Evolutionary conservation across 2,888 invertebrate species (phyloP).

Genomic region (Amphipoea lucens): DNA sequence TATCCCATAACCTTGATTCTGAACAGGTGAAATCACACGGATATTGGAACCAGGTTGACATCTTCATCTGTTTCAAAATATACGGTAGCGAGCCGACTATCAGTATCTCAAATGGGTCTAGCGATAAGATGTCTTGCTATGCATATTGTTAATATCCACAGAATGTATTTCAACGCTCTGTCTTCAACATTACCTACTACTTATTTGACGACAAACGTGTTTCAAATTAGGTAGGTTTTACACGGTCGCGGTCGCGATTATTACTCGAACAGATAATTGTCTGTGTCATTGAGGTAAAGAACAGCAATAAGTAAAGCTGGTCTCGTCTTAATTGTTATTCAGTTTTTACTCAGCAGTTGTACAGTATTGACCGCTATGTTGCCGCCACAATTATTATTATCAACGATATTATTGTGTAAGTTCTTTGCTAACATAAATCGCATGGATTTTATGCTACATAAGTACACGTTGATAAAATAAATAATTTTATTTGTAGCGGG

Average conservation of each 20-base stretch:
- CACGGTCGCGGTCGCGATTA: conserved; percentile 35
- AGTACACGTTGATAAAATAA: conserved; percentile 4
- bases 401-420: conserved; percentile 61
- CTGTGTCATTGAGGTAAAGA: conserved; percentile 58
- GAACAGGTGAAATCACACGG: not conserved
- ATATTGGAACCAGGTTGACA: conserved; percentile 28
- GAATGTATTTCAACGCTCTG: conserved; percentile 13
- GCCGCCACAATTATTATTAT: conserved; percentile 51
- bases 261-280: conserved; percentile 53
- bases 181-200: not conserved
- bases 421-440: conserved; percentile 6
- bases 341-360: conserved; percentile 58
- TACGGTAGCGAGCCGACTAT: conserved; percentile 8
- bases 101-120: conserved; percentile 25
- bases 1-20: conserved; percentile 7
- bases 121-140: conserved; percentile 29
- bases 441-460: not conserved
- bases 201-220: conserved; percentile 40
- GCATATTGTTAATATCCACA: conserved; percentile 3
- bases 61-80: conserved; percentile 23
- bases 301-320: conserved; percentile 34
- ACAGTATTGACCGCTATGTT: conserved; percentile 60
- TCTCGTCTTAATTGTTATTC: conserved; percentile 42
- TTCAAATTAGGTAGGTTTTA: conserved; percentile 34
- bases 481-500: conserved; percentile 53